These are phyloP conservation scores for Brachypalpus laphriformis DNA, from an alignment of 2,888 invertebrate species.

Conservation along the genomic window DNA sequence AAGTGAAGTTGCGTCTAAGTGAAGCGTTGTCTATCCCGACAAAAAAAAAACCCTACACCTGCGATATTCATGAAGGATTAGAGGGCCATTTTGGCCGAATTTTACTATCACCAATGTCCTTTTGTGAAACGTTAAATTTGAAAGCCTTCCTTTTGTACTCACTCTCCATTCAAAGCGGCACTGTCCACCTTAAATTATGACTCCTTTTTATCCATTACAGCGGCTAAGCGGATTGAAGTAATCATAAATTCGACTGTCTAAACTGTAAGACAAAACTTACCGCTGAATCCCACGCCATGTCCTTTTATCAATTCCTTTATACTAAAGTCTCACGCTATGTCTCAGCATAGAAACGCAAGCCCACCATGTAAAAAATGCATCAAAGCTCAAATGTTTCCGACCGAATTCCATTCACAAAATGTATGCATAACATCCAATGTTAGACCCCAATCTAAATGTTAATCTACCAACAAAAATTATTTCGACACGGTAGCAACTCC, in stretches of 20 bases:
- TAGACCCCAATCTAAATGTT: slow-evolving; percentile 38
- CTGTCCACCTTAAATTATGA: not conserved
- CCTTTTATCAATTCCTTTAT: not conserved
- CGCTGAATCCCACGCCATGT: not conserved
- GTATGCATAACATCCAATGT: not conserved
- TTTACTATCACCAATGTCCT: too few species aligned
- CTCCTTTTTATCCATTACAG: not conserved
- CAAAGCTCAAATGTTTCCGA: slow-evolving; percentile 11
- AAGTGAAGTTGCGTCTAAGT: too few species aligned
- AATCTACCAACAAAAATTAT: slow-evolving; percentile 20
- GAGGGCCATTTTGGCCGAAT: too few species aligned
- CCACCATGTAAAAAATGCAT: not conserved
- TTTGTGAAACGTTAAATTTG: too few species aligned
- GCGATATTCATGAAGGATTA: too few species aligned
- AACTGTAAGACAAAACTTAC: not conserved
- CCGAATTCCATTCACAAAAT: slow-evolving; percentile 13
- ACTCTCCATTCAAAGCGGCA: not conserved
- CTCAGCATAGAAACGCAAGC: not conserved
- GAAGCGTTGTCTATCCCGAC: too few species aligned
- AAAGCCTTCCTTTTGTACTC: too few species aligned
- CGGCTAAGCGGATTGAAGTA: not conserved
- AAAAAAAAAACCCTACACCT: too few species aligned
- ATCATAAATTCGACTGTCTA: not conserved
- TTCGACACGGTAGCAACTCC: slow-evolving; percentile 40
- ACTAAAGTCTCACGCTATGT: slow-evolving; percentile 4